phyloP scores from a whole-genome alignment of 2,113 vertebrate genomes.

The Oplegnathus fasciatus region DNA sequence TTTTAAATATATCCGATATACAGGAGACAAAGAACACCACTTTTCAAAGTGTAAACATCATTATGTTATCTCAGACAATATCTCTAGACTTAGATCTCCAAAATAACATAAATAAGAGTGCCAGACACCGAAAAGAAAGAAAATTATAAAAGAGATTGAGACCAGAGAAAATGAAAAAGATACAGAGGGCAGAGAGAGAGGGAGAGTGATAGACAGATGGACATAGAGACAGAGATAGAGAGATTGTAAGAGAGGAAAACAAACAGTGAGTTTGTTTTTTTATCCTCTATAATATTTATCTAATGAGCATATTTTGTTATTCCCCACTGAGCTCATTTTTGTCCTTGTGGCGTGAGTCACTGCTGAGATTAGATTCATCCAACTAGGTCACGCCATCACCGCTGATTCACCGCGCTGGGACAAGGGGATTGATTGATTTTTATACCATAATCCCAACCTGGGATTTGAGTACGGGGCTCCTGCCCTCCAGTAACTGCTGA shows the following conservation, averaged over 20 bases:
- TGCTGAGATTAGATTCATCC: conserved; percentile 74
- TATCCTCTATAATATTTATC: conserved; percentile 53
- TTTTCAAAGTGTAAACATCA: conserved; percentile 14
- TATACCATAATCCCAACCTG: conserved; percentile 75
- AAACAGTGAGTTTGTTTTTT: conserved; percentile 48
- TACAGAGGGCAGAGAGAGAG: not conserved
- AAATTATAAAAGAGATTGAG: conserved; percentile 15
- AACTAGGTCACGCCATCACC: conserved; percentile 66
- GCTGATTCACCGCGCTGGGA: conserved; percentile 64
- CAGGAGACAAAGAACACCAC: not conserved
- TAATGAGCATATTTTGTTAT: conserved; percentile 62
- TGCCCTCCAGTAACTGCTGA: conserved; percentile 54
- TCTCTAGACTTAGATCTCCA: not conserved
- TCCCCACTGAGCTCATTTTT: conserved; percentile 36
- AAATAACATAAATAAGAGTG: conserved; percentile 28
- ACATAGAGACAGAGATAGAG: conserved; percentile 14
- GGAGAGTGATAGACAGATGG: conserved; percentile 22
- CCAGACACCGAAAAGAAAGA: not conserved
- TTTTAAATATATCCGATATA: not conserved
- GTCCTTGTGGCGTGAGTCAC: conserved; percentile 70
- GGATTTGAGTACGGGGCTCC: conserved; percentile 66
- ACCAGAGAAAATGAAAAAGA: conserved; percentile 3
- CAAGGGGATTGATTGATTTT: conserved; percentile 80
- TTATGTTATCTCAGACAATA: conserved; percentile 26
- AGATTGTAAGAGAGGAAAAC: conserved; percentile 36